phyloP scores from a whole-genome alignment of 2,888 invertebrate genomes.

The Acleris holmiana region DNA sequence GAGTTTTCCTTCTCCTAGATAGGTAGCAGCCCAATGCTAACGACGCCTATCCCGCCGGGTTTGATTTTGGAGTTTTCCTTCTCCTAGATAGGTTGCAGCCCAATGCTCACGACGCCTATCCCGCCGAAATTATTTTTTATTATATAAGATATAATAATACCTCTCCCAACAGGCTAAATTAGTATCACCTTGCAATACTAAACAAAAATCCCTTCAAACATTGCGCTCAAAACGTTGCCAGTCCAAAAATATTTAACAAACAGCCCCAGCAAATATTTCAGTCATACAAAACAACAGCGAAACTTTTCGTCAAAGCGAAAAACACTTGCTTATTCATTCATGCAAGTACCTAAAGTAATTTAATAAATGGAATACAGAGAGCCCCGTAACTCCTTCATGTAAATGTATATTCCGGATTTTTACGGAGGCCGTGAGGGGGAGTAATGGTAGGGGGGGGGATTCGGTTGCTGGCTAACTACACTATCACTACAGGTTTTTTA shows the following conservation, averaged over 20 bases:
- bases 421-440: slow-evolving; percentile 1
- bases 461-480: slow-evolving; percentile 4
- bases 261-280: slow-evolving; percentile 20
- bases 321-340: slow-evolving; percentile 55
- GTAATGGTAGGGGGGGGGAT: neutral
- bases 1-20: no score
- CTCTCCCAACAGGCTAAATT: no score
- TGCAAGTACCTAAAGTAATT: slow-evolving; percentile 61
- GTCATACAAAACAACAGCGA: slow-evolving; percentile 37
- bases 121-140: no score
- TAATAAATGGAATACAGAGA: slow-evolving; percentile 60
- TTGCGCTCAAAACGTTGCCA: no score
- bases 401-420: slow-evolving; percentile 35
- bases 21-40: no score
- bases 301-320: slow-evolving; percentile 42
- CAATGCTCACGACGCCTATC: no score
- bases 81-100: no score
- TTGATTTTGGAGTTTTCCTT: no score
- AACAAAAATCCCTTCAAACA: no score
- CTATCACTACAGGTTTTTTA: neutral
- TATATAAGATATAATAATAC: no score
- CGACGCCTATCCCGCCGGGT: no score
- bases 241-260: slow-evolving; percentile 24
- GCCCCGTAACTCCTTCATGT: slow-evolving; percentile 45
- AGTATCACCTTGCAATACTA: no score